phyloP scores from a whole-genome alignment of 2,113 vertebrate species.

The Callithrix jacchus region DNA sequence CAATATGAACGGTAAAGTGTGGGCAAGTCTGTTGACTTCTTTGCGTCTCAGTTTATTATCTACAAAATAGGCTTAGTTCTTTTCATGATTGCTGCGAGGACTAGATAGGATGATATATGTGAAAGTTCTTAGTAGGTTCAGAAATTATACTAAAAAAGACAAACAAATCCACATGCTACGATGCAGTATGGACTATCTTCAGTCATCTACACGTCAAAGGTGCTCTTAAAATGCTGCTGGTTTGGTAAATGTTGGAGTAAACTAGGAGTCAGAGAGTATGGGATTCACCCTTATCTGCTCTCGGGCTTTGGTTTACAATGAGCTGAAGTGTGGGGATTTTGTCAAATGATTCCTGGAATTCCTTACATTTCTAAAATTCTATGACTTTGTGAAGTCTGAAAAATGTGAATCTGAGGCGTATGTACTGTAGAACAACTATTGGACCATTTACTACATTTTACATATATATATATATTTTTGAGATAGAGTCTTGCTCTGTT shows the following conservation, averaged over 20 bases:
- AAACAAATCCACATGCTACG: background rate
- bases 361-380: background rate
- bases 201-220: background rate
- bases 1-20: background rate
- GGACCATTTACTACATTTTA: background rate
- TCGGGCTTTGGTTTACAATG: background rate
- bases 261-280: background rate
- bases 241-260: slow-evolving; percentile 1
- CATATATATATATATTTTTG: too few relatives aligned
- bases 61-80: background rate
- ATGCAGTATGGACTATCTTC: background rate
- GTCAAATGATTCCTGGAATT: background rate
- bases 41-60: background rate
- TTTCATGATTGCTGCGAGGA: background rate
- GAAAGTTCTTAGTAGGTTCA: background rate
- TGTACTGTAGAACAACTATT: background rate
- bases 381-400: background rate
- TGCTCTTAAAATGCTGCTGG: background rate
- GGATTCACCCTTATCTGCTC: background rate
- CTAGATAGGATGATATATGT: background rate
- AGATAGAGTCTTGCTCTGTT: too few relatives aligned
- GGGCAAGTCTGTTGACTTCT: background rate
- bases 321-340: background rate
- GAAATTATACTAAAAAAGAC: slow-evolving; percentile 30
- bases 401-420: background rate